Conservation (phyloP, 2,113 vertebrate species). For the Dromiciops gliroides region DNA sequence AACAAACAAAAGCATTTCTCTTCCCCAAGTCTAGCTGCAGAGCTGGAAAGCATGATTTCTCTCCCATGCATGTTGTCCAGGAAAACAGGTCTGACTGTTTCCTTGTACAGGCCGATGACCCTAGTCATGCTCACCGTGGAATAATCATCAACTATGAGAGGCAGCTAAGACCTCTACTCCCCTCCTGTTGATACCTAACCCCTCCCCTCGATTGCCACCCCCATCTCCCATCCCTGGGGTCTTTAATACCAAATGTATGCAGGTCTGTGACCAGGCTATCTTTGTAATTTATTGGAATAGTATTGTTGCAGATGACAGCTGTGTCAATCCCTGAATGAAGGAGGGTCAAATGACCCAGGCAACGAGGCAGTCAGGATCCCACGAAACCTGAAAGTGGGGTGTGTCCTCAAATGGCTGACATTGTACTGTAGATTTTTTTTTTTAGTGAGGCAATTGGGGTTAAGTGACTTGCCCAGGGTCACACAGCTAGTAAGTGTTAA, state of each 20-base stretch:
- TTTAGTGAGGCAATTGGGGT: too few relatives aligned
- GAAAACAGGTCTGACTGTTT: slow-evolving; percentile 17
- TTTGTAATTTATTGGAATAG: background rate
- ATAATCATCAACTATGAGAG: background rate
- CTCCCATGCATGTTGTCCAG: slow-evolving; percentile 52
- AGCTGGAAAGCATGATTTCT: slow-evolving; percentile 26
- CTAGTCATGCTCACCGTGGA: background rate
- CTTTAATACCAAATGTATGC: background rate
- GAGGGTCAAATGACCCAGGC: background rate
- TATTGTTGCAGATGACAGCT: background rate
- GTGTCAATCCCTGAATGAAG: background rate
- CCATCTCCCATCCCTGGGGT: background rate
- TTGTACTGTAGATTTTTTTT: background rate
- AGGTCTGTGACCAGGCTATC: background rate
- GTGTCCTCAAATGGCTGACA: background rate
- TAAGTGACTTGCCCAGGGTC: too few relatives aligned
- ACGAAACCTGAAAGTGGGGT: background rate
- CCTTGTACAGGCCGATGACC: background rate
- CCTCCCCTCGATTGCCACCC: background rate
- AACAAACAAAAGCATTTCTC: background rate
- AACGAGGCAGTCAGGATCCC: background rate
- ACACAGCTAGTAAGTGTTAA: too few relatives aligned
- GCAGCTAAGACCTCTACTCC: background rate
- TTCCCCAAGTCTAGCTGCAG: slow-evolving; percentile 21
- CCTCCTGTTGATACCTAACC: background rate